Evolutionary conservation across 2,797 vertebrate species (phyloP).

Genomic region (Siniperca undulata): DNA sequence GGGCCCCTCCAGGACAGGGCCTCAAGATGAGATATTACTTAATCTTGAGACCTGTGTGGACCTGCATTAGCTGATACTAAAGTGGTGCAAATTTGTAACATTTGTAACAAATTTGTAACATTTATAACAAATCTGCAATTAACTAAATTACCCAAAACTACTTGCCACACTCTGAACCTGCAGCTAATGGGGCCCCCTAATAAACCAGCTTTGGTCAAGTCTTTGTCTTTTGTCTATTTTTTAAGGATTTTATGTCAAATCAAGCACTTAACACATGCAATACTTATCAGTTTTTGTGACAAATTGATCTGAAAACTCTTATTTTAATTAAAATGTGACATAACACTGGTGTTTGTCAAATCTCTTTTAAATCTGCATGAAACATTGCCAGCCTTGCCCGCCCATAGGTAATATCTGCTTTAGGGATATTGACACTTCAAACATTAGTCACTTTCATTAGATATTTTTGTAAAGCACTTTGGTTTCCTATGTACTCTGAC

Average conservation of each 20-base stretch:
- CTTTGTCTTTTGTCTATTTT: not conserved
- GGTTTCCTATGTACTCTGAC: not conserved
- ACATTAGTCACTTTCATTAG: not conserved
- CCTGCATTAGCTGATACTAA: not conserved
- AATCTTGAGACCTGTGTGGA: too few species aligned
- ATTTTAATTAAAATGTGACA: not conserved
- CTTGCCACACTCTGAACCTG: not conserved
- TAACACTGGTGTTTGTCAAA: not conserved
- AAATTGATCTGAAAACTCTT: not conserved
- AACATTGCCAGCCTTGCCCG: not conserved
- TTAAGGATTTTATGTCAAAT: not conserved
- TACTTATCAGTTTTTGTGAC: not conserved
- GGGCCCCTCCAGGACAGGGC: not conserved
- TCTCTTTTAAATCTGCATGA: not conserved
- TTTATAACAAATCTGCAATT: not conserved
- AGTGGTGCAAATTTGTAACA: too few species aligned
- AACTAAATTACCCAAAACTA: not conserved
- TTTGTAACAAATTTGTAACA: not conserved
- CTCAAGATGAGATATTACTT: not conserved
- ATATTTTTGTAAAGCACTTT: conserved; percentile 2
- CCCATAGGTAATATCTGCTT: not conserved
- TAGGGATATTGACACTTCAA: not conserved
- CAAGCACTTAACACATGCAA: not conserved
- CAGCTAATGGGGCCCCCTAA: not conserved
- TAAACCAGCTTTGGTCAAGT: too few species aligned